Evolutionary conservation across 2,797 vertebrate genomes (phyloP).

Genomic region (Semaprochilodus insignis): DNA sequence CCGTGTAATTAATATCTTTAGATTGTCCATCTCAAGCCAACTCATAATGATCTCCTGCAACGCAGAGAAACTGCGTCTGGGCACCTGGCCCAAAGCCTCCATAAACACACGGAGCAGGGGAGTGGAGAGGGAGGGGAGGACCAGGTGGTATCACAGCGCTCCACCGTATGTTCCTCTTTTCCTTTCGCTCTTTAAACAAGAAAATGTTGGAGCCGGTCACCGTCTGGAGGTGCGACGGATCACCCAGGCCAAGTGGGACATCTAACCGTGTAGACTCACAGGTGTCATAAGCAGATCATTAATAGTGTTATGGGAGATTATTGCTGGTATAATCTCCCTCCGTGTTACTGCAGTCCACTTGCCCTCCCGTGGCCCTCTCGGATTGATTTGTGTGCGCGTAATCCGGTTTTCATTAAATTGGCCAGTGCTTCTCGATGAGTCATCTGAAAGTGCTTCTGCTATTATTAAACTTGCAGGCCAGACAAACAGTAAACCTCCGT

Average conservation of each 20-base stretch:
- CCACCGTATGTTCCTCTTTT: conserved; percentile 48
- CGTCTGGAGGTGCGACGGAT: background rate
- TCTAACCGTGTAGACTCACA: conserved; percentile 21
- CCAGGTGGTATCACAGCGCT: conserved; percentile 53
- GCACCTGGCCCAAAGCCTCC: conserved; percentile 47
- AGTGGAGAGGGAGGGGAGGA: background rate
- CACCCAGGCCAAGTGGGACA: conserved; percentile 35
- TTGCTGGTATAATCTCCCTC: conserved; percentile 49
- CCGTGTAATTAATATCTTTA: conserved; percentile 48
- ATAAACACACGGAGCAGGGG: conserved; percentile 44
- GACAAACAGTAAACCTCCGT: conserved; percentile 34
- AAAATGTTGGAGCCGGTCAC: background rate
- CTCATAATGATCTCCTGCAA: conserved; percentile 40
- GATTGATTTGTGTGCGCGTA: conserved; percentile 43
- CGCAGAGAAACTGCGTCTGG: conserved; percentile 40
- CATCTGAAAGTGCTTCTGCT: conserved; percentile 52
- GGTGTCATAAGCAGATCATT: conserved; percentile 44
- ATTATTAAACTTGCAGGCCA: conserved; percentile 38
- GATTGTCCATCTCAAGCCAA: conserved; percentile 32
- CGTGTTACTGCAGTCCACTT: conserved; percentile 24
- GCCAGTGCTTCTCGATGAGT: conserved; percentile 44
- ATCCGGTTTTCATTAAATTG: conserved; percentile 55
- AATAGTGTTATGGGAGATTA: conserved; percentile 51
- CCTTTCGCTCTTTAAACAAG: conserved; percentile 3
- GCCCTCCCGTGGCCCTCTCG: background rate